Conservation (phyloP, 2,888 invertebrate genomes). For the Spodoptera littoralis region DNA sequence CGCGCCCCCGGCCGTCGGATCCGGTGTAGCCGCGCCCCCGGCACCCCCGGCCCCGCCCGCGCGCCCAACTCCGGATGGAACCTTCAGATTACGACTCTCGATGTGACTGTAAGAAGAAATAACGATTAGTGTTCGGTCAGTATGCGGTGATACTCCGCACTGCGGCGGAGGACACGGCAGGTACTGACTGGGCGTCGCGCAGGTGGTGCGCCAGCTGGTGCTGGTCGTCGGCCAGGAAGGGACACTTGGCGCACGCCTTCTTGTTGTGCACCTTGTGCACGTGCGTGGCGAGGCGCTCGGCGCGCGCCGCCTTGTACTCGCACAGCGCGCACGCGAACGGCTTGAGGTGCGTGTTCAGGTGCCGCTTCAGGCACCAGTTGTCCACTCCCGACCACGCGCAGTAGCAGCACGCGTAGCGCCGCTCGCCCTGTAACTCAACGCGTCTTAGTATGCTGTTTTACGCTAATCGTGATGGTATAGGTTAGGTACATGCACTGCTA, state of each 20-base stretch:
- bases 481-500: too few relatives aligned
- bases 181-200: conserved; percentile 92
- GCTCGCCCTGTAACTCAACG: conserved; percentile 85
- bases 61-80: conserved; percentile 83
- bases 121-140: neutral
- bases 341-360: conserved; percentile 97
- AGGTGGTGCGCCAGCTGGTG: conserved; percentile 94
- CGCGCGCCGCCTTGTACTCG: conserved; percentile 97
- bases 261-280: conserved; percentile 97
- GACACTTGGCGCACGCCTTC: conserved; percentile 96
- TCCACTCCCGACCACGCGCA: conserved; percentile 98
- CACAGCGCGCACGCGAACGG: conserved; percentile 97
- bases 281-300: conserved; percentile 96
- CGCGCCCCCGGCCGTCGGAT: conserved; percentile 38
- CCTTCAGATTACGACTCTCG: conserved; percentile 90
- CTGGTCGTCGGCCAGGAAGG: conserved; percentile 95
- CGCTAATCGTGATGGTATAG: too few relatives aligned
- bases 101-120: conserved; percentile 83
- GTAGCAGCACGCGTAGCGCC: conserved; percentile 95
- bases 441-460: too few relatives aligned
- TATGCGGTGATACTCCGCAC: neutral
- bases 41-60: conserved; percentile 58
- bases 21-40: conserved; percentile 34
- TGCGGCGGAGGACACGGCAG: neutral
- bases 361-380: conserved; percentile 97